Percentiles rank a stretch among this genome's conserved stretches.
Evolutionary conservation across 2,888 invertebrate genomes (phyloP).

Genomic region (Liodrosophila aerea): DNA sequence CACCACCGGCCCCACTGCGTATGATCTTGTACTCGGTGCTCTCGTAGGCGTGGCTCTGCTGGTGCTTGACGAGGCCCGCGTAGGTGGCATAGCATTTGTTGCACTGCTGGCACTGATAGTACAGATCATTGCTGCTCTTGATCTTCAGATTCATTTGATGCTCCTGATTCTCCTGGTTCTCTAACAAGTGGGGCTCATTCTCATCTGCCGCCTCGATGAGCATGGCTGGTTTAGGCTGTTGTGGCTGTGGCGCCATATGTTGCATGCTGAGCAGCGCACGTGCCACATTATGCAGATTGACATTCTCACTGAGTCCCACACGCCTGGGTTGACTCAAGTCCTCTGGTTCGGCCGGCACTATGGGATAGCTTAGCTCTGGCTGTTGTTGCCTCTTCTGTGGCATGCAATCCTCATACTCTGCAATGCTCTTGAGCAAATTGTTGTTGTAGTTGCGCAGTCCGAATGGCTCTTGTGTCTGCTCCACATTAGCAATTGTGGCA

Average conservation of each 20-base stretch:
- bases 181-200: constrained; percentile 43
- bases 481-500: constrained; percentile 43
- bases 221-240: constrained; percentile 17
- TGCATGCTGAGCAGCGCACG: constrained; percentile 78
- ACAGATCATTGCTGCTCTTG: constrained; percentile 77
- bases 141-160: constrained; percentile 58
- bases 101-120: constrained; percentile 82
- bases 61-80: constrained; percentile 80
- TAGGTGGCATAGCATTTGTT: constrained; percentile 82
- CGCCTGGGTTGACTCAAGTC: constrained; percentile 74
- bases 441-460: constrained; percentile 74
- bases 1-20: constrained; percentile 71
- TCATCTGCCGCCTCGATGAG: constrained; percentile 28
- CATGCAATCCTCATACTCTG: constrained; percentile 78
- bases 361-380: no score
- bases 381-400: no score
- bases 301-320: constrained; percentile 74
- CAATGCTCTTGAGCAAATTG: constrained; percentile 74
- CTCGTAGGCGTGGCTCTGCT: constrained; percentile 79
- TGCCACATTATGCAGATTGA: constrained; percentile 78
- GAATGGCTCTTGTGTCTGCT: constrained; percentile 34
- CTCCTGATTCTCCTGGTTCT: constrained; percentile 40
- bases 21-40: constrained; percentile 81
- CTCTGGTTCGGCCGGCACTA: constrained; percentile 71
- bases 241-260: constrained; percentile 56